phyloP scores from a whole-genome alignment of 2,113 vertebrate genomes.

The Carlito syrichta region DNA sequence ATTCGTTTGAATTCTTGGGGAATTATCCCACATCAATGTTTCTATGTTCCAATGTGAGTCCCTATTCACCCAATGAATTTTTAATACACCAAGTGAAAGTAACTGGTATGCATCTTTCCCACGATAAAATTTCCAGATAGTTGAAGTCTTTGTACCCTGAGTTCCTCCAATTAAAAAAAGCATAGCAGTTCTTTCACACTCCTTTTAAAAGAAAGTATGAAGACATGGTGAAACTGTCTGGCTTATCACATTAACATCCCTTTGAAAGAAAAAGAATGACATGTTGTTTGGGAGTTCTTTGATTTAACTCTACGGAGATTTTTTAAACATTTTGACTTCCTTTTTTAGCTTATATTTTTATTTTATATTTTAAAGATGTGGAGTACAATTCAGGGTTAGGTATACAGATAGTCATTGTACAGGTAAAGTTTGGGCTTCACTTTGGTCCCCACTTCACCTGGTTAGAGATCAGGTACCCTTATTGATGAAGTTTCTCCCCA shows the following conservation, averaged over 20 bases:
- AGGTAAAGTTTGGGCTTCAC: too few relatives aligned
- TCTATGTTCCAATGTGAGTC: background rate
- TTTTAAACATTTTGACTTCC: background rate
- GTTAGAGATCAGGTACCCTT: too few relatives aligned
- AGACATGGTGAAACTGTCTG: background rate
- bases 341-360: too few relatives aligned
- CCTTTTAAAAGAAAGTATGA: background rate
- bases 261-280: constrained; percentile 41
- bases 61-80: background rate
- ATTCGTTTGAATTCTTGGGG: background rate
- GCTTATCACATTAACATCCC: background rate
- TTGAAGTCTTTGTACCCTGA: background rate
- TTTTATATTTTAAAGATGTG: too few relatives aligned
- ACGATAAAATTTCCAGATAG: background rate
- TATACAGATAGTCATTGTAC: too few relatives aligned
- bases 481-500: too few relatives aligned
- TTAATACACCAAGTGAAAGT: background rate
- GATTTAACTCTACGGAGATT: background rate
- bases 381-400: too few relatives aligned
- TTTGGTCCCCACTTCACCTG: too few relatives aligned
- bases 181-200: background rate
- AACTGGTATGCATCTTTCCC: background rate
- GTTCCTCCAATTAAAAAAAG: background rate
- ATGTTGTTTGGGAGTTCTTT: background rate
- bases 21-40: background rate